Evolutionary conservation across 2,888 invertebrate species (phyloP).

Genomic region (Spialia ferax): DNA sequence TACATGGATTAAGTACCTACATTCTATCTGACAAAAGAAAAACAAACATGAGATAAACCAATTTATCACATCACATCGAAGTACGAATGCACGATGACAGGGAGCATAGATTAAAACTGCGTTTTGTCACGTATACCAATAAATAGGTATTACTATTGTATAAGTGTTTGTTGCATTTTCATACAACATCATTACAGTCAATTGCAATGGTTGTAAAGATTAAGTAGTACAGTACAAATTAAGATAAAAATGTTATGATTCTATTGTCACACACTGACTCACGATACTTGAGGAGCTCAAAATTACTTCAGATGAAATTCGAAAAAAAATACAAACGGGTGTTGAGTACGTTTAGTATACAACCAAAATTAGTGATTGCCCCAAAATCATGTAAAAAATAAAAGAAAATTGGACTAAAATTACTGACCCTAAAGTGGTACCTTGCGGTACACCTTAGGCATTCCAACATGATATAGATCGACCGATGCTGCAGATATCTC

Average conservation of each 20-base stretch:
- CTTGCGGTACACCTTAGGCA: conserved; percentile 3
- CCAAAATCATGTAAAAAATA: not conserved
- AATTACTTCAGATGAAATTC: too few species aligned
- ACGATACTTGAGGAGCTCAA: too few species aligned
- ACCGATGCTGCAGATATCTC: conserved; percentile 33
- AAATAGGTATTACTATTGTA: not conserved
- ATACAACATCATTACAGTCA: too few species aligned
- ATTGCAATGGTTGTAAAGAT: too few species aligned
- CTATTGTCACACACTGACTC: not conserved
- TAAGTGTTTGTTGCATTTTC: not conserved
- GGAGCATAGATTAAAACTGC: conserved; percentile 16
- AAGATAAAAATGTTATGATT: too few species aligned
- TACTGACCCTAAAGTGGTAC: not conserved
- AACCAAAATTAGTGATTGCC: not conserved
- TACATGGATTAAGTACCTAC: conserved; percentile 10
- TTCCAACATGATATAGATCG: conserved; percentile 23
- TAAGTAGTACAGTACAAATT: not conserved
- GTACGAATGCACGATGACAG: conserved; percentile 20
- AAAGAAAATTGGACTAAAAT: not conserved
- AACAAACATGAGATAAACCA: conserved; percentile 23
- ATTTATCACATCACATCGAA: conserved; percentile 24
- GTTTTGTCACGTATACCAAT: conserved; percentile 26
- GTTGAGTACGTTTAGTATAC: too few species aligned
- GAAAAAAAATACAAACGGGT: too few species aligned
- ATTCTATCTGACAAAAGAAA: conserved; percentile 5